These are phyloP conservation scores for Parnassius orleans DNA, from an alignment of 2,888 invertebrate genomes.

Conservation along the genomic window DNA sequence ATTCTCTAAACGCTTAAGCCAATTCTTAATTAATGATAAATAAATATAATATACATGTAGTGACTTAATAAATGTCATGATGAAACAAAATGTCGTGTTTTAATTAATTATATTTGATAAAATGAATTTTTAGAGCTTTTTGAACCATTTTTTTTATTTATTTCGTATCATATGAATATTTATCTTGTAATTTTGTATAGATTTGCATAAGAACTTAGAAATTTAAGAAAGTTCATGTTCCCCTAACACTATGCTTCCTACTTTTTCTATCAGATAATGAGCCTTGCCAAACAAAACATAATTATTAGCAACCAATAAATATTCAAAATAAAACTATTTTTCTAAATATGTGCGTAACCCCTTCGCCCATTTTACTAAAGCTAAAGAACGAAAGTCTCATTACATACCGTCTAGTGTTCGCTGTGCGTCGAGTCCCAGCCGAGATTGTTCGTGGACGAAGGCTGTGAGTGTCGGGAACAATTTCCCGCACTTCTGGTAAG, in stretches of 20 bases:
- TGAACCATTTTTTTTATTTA: neutral
- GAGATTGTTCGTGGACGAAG: slow-evolving; percentile 67
- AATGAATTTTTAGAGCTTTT: neutral
- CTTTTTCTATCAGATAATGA: slow-evolving; percentile 17
- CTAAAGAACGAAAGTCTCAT: neutral
- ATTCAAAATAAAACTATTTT: slow-evolving; percentile 5
- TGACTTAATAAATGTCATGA: slow-evolving; percentile 25
- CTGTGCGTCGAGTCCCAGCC: slow-evolving; percentile 70
- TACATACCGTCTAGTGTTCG: slow-evolving; percentile 68
- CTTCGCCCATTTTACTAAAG: slow-evolving; percentile 11
- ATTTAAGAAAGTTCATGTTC: slow-evolving; percentile 9
- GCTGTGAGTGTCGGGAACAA: slow-evolving; percentile 56
- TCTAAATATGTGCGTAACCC: slow-evolving; percentile 21
- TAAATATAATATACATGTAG: slow-evolving; percentile 17
- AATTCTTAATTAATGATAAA: slow-evolving; percentile 44
- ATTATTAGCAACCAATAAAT: slow-evolving; percentile 21
- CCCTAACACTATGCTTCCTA: slow-evolving; percentile 15
- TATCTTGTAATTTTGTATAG: neutral
- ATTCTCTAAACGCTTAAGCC: slow-evolving; percentile 45
- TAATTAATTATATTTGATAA: slow-evolving; percentile 1
- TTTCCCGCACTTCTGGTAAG: slow-evolving; percentile 64
- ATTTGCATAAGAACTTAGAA: slow-evolving; percentile 1
- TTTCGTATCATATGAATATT: neutral
- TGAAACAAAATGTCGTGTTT: slow-evolving; percentile 21
- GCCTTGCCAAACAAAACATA: slow-evolving; percentile 13